Conservation (phyloP, 2,797 vertebrate genomes). For the Cossypha caffra region DNA sequence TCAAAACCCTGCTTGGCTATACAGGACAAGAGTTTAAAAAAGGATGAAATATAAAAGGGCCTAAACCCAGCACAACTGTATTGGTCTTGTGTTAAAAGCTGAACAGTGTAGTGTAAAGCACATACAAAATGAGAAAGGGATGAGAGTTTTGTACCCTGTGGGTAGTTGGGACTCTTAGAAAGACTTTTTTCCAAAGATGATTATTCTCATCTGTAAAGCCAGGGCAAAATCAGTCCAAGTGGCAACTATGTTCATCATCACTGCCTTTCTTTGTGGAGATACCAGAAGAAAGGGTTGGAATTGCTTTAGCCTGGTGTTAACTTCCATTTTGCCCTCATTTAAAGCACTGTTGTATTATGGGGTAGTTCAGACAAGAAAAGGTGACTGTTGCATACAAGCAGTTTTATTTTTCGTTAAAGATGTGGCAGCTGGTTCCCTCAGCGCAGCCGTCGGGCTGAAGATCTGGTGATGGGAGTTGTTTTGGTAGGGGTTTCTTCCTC, state of each 20-base stretch:
- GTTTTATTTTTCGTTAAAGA: conserved; percentile 38
- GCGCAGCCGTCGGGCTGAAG: conserved; percentile 71
- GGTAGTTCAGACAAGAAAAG: background rate
- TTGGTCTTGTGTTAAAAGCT: background rate
- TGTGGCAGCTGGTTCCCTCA: background rate
- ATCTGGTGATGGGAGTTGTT: conserved; percentile 89
- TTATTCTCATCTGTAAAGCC: background rate
- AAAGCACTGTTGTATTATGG: background rate
- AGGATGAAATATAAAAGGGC: background rate
- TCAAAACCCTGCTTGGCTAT: background rate
- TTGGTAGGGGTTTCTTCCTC: conserved; percentile 92
- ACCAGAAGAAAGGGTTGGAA: background rate
- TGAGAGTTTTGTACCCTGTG: background rate
- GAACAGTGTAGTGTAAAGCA: background rate
- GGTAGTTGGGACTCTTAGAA: background rate
- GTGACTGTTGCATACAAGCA: background rate
- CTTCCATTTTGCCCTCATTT: background rate
- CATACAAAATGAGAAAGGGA: background rate
- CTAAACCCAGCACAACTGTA: background rate
- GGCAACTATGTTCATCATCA: background rate
- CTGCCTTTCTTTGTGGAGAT: background rate
- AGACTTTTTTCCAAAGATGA: background rate
- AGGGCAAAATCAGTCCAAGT: background rate
- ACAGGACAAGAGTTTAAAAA: background rate
- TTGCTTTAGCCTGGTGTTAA: background rate